phyloP scores from a whole-genome alignment of 2,797 vertebrate genomes.

The Myotis findleyi region DNA sequence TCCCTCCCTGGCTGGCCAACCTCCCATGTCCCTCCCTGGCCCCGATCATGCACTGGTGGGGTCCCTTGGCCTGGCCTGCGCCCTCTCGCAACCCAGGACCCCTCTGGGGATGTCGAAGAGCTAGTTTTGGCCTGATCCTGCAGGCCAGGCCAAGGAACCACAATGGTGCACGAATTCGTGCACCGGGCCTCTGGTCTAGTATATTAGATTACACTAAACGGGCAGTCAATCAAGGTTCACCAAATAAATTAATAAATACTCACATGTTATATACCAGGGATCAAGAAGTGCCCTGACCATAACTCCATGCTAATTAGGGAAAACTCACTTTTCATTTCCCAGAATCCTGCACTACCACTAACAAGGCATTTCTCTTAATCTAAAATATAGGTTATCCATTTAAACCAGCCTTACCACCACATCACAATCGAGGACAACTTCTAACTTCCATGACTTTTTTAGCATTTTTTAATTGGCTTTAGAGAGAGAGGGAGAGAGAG shows the following conservation, averaged over 20 bases:
- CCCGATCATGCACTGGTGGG: too few relatives aligned
- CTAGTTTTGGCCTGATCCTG: too few relatives aligned
- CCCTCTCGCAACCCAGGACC: too few relatives aligned
- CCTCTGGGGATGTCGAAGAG: too few relatives aligned
- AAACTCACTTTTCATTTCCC: constrained; percentile 7
- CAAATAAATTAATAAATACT: constrained; percentile 58
- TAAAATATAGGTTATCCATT: neutral
- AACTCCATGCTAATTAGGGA: neutral
- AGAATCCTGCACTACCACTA: neutral
- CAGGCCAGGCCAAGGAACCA: too few relatives aligned
- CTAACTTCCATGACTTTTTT: constrained; percentile 20
- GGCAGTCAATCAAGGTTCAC: constrained; percentile 8
- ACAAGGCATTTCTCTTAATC: neutral
- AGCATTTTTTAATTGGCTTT: neutral
- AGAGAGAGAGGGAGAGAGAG: neutral
- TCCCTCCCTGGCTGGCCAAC: too few relatives aligned
- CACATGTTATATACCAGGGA: neutral
- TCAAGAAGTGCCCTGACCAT: neutral
- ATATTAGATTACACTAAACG: neutral
- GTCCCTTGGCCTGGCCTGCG: too few relatives aligned
- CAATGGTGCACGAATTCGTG: too few relatives aligned
- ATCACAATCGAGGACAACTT: neutral
- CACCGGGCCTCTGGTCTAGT: neutral
- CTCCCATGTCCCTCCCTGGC: too few relatives aligned
- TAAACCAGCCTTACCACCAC: neutral